Evolutionary conservation across 1,140 invertebrate genomes (phyloP), one percentile per base, ranked within the genome.

Genomic region (Bombus impatiens): DNA sequence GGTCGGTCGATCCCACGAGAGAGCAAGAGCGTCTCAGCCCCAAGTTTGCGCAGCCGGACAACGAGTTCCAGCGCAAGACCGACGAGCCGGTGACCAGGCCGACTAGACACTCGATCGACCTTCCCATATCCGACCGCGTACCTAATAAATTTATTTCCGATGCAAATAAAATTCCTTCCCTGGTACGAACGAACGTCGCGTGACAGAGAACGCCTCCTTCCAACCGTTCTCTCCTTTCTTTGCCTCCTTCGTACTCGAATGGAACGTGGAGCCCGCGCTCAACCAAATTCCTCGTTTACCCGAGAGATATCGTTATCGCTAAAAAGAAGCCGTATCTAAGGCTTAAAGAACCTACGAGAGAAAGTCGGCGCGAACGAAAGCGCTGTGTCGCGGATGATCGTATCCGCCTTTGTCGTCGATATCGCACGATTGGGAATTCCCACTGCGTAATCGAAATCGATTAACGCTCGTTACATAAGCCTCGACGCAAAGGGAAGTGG

Each of bases 31-130:
- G 67, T 68, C 32, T 37, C 35, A 22, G 67, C 67, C 67, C 90
- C 74, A 86, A 92, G 92, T 94, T 94, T 94, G 93, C 92, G 91
- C 93, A 77, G 94, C 94, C 94, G 94, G 94, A 94, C 93, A 87
- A 70, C 77, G 62, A 87, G 81, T 85, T 89, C 59, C 67, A 44
- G 57, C 59, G 74, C 67, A 13, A 84, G 67, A 53, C 18, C 18
- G 47, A 53, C 18, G 42, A 80, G 76, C 28, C 71, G 71, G 25
- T 12, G 22, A 42, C 74, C 32, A 22, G 72, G 9, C 25, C 15
- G 10, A 42, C 74, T n/a, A 12, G 72, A n/a, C 25, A 18, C 22
- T 42, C 59, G 53, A 74, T 68, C 87, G 79, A 72, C 62, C 89
- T 93, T 93, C 92, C 91, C 92, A 93, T 93, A 91, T 89, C 87